Percentiles rank a stretch among this genome's conserved stretches.
phyloP scores from a whole-genome alignment of 2,113 vertebrate species.

The Daphoenositta chrysoptera region DNA sequence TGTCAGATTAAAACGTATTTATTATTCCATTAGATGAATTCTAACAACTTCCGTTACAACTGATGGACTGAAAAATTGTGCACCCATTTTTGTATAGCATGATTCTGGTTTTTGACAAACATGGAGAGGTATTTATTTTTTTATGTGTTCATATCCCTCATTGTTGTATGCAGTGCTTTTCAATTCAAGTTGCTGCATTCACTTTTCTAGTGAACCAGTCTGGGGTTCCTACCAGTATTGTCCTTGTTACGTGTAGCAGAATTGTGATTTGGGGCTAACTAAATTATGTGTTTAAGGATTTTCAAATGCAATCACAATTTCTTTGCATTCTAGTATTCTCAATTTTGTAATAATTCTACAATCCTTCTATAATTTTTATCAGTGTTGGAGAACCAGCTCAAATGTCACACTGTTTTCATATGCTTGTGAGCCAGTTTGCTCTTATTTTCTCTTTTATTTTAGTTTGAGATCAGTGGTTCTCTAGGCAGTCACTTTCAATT shows the following conservation, averaged over 20 bases:
- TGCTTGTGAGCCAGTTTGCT: neutral
- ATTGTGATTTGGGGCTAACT: neutral
- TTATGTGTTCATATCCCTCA: neutral
- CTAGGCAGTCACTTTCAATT: neutral
- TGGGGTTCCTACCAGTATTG: neutral
- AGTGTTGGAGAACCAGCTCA: neutral
- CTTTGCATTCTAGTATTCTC: neutral
- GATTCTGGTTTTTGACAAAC: neutral
- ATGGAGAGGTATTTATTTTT: neutral
- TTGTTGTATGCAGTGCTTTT: neutral
- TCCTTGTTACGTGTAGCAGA: neutral
- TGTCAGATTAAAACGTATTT: neutral
- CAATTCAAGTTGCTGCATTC: neutral
- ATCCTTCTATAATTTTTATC: neutral
- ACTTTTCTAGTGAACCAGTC: neutral
- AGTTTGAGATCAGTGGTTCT: neutral
- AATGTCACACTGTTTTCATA: neutral
- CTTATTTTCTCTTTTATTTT: neutral
- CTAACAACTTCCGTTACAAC: neutral
- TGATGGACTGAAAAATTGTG: neutral
- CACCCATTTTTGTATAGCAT: neutral
- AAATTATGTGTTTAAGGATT: neutral
- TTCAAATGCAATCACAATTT: neutral
- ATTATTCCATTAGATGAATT: neutral
- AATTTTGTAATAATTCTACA: neutral